Evolutionary conservation across 2,888 invertebrate species (phyloP), one percentile per base, ranked within the genome.

Genomic region (Volucella inflata): DNA sequence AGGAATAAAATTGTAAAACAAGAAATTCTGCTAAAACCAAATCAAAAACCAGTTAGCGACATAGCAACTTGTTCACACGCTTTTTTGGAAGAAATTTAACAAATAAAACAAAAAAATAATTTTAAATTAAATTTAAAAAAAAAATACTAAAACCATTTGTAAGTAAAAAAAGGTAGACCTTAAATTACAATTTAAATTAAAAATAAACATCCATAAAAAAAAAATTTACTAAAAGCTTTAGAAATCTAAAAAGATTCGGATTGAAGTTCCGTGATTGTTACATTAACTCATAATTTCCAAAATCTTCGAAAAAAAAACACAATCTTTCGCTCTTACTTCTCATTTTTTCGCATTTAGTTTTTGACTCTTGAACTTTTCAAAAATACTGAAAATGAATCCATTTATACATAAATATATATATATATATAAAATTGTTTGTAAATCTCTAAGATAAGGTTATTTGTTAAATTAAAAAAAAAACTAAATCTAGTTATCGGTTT

Each of bases 11-110:
- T 70, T 79, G 57, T 70, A 40, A 64, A 17, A 46, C 64, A 79
- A 76, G 65, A 12, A 17, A 36, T 21, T 12, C 68, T 77, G 30
- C 6, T 0, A 40, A 68, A 53, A 70, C 46, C 30, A 57, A 71
- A 71, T 40, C 57, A 16, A 50, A 71, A 84, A 81, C 11, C 85
- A 85, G 80, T 85, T 85, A 85, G 81, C 85, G 85, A 85, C 76
- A 76, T 76, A 67, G 81, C 68, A 85, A 81, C 85, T 76, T 85
- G 81, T 85, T 81, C 81, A 85, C 30, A 30, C 50, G 81, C 68
- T 81, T 85, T 80, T 84, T 75, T 17, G 60, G 40, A 50, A 67
- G 65, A 9, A 57, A 75, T 60, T 46, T 60, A 51, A 67, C 10
- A 57, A 40, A 30, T 46, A 70, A 70, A n/a, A 36, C 38, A 70